Conservation (phyloP, 1,140 invertebrate genomes). For the Sycophila sp. region DNA sequence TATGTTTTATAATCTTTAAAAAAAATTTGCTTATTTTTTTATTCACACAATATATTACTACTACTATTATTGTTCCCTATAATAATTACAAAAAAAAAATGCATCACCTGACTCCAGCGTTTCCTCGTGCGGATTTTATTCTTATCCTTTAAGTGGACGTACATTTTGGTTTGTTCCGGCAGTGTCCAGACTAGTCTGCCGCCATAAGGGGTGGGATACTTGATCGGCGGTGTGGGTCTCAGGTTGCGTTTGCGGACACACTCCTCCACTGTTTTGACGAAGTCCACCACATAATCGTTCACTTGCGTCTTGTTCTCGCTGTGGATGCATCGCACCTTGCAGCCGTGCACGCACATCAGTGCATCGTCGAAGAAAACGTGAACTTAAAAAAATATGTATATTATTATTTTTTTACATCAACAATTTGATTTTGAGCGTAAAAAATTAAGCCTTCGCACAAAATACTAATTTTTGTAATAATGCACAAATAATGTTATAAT, state of each 20-base stretch:
- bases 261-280: constrained; percentile 80
- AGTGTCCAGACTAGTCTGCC: constrained; percentile 86
- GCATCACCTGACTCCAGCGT: constrained; percentile 78
- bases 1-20: no score
- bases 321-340: constrained; percentile 73
- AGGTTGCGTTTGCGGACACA: constrained; percentile 79
- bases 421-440: no score
- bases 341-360: constrained; percentile 70
- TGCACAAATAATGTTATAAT: no score
- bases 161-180: constrained; percentile 86
- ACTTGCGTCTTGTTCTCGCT: constrained; percentile 79
- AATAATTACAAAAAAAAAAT: constrained; percentile 15
- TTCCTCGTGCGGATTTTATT: constrained; percentile 87
- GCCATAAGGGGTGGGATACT: constrained; percentile 87
- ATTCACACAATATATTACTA: no score
- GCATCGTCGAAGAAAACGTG: constrained; percentile 95
- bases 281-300: constrained; percentile 84
- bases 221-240: constrained; percentile 77
- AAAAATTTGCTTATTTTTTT: no score
- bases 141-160: constrained; percentile 90
- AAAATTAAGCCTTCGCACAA: no score
- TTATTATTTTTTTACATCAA: no score
- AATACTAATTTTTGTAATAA: constrained; percentile 4
- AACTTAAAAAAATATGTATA: constrained; percentile 71
- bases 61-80: neutral